Base-by-base conservation (phyloP, 1,140 invertebrate genomes). In the Venturia canescens region DNA sequence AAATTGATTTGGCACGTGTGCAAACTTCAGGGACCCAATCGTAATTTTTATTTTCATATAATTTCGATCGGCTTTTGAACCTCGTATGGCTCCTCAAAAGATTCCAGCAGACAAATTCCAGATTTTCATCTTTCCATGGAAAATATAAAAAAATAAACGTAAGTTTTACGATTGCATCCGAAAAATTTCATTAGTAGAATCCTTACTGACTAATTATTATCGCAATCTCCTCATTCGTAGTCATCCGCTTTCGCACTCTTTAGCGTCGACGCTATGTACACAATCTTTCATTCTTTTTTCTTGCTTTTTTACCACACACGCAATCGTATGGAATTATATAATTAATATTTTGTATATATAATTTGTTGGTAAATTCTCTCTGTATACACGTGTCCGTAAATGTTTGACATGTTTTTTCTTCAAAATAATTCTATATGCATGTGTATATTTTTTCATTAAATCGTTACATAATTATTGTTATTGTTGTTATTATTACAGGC, bases 191-290 rank as follows among this genome's bases (percentile, higher is more conserved):
- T 71, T 44, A 77, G 75, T 53, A 71, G 57, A 87, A 89, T 82
- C 83, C 90, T 92, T 92, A 92, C 81, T 26, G 84, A 66, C 90
- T 92, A 92, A 91, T 92, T 92, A 92, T 92, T 92, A 92, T 91
- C 90, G 89, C 82, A 78, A 90, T 90, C 87, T 86, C 85, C 86
- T 89, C 88, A 90, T 80, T 34, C 80, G 86, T 74, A 29, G 78
- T 34, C 16, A 84, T 81, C 38, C 11, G 80, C 83, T 69, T 53
- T 81, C 81, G 79, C 75, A 78, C 21, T 71, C 79, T 80, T 60
- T 70, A 67, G 70, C 50, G 66, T 71, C 82, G 27, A 18, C 60
- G 60, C 21, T 23, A 66, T 66, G 27, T 66, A 66, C 60, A 66
- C 23, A 66, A 78, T 83, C 79, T 63, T 80, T 69, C 44, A 21